These are phyloP conservation scores for Eurytoma californica DNA, from an alignment of 2,888 invertebrate species.

Conservation along the genomic window DNA sequence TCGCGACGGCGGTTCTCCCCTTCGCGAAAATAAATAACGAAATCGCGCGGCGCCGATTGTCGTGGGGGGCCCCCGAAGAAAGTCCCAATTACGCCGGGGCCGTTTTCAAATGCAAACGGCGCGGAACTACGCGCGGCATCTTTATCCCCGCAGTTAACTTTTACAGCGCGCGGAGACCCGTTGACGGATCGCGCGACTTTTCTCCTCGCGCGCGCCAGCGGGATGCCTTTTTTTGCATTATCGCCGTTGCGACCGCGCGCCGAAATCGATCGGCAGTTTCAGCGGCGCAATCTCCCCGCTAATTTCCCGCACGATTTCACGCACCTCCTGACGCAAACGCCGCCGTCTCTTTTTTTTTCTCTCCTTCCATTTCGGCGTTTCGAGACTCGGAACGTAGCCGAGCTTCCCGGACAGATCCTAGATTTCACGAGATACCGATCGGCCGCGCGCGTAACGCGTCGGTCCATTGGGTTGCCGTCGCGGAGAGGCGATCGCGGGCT, in stretches of 20 bases:
- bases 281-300: background rate
- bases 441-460: background rate
- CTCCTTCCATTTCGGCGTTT: background rate
- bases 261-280: slow-evolving; percentile 32
- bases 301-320: slow-evolving; percentile 39
- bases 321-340: slow-evolving; percentile 31
- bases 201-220: background rate
- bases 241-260: slow-evolving; percentile 1
- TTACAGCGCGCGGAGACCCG: slow-evolving; percentile 8
- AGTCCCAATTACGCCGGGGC: slow-evolving; percentile 24
- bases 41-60: slow-evolving; percentile 47
- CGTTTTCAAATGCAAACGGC: slow-evolving; percentile 51
- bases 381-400: background rate
- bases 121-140: slow-evolving; percentile 27
- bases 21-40: slow-evolving; percentile 54
- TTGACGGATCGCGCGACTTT: slow-evolving; percentile 12
- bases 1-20: background rate
- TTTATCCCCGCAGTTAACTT: slow-evolving; percentile 51
- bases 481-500: background rate
- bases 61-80: slow-evolving; percentile 41
- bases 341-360: background rate
- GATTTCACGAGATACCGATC: slow-evolving; percentile 8
- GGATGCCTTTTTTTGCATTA: slow-evolving; percentile 23
- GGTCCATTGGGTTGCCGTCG: background rate
- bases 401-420: slow-evolving; percentile 15